Evolutionary conservation across 2,888 invertebrate species (phyloP), one percentile per base, ranked within the genome.

Genomic region (Rhyacophila evoluta): DNA sequence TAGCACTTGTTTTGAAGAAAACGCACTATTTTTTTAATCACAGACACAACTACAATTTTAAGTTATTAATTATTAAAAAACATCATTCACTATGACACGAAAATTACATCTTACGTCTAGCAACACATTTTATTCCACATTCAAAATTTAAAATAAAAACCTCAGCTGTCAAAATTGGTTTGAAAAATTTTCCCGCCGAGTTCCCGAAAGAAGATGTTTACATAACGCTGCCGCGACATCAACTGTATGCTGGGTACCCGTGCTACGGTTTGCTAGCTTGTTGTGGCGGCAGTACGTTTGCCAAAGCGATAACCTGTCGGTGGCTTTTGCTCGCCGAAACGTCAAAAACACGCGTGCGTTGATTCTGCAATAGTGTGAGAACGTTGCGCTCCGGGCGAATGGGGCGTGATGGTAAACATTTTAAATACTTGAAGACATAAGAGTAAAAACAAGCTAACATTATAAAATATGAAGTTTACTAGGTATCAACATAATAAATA

Each of bases 171-270:
- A 8, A 55, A 55, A 8, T 25, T 12, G 2, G 19, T 10, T 55
- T 55, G 2, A 5, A 41, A 55, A 55, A 19, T 41, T 75, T 75
- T 75, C 75, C 75, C 75, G 75, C 29, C 29, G 33, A 28, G 28
- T 33, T 55, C 25, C 15, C 39, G 73, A 55, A 77, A 37, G 33
- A 36, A 37, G 68, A 67, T 77, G 75, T 75, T 80, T 55, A 77
- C 75, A 80, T 80, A 55, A 72, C 80, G 75, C 77, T 72, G 38
- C 75, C 10, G 68, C 37, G 36, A 71, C 69, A 70, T 69, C 70
- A 67, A 77, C 55, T 55, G 55, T 55, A 25, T 55, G 10, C 55
- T 11, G 69, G 8, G 69, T 28, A 29, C 4, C 28, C 27, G 27
- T 33, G 69, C 33, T 15, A 12, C 33, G 69, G n/a, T n/a, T 69